A percentile compares a stretch with the other conserved stretches of the same genome.
Evolutionary conservation across 2,888 invertebrate genomes (phyloP).

Genomic region (Coelinius sp.): DNA sequence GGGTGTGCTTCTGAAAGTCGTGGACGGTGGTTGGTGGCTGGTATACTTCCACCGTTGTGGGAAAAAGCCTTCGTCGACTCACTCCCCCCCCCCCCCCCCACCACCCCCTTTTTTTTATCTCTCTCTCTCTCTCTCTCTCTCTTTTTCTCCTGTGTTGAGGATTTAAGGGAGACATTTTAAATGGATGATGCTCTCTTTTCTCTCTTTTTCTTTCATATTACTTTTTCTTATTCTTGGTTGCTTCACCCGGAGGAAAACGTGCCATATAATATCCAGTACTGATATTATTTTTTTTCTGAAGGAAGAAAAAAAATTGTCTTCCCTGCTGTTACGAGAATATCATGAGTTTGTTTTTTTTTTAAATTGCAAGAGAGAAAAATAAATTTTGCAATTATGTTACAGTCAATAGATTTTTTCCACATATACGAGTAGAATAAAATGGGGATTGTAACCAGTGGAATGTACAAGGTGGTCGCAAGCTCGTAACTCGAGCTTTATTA

Average conservation of each 20-base stretch:
- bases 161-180: conserved; percentile 66
- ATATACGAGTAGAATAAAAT: neutral
- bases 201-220: conserved; percentile 32
- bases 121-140: neutral
- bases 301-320: neutral
- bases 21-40: conserved; percentile 41
- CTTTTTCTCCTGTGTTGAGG: conserved; percentile 53
- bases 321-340: neutral
- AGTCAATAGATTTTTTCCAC: neutral
- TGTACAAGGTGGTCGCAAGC: conserved; percentile 40
- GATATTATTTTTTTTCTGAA: conserved; percentile 29
- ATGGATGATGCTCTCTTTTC: conserved; percentile 67
- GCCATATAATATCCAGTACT: conserved; percentile 19
- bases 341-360: too few species aligned
- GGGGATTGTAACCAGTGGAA: conserved; percentile 16
- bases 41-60: conserved; percentile 35
- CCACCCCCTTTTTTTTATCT: too few species aligned
- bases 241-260: neutral
- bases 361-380: neutral
- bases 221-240: conserved; percentile 25
- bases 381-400: neutral
- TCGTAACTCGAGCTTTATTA: conserved; percentile 63
- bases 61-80: conserved; percentile 56
- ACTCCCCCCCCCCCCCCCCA: too few species aligned
- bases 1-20: conserved; percentile 56